phyloP scores from a whole-genome alignment of 2,888 invertebrate genomes.

The Philopedon plagiatum region DNA sequence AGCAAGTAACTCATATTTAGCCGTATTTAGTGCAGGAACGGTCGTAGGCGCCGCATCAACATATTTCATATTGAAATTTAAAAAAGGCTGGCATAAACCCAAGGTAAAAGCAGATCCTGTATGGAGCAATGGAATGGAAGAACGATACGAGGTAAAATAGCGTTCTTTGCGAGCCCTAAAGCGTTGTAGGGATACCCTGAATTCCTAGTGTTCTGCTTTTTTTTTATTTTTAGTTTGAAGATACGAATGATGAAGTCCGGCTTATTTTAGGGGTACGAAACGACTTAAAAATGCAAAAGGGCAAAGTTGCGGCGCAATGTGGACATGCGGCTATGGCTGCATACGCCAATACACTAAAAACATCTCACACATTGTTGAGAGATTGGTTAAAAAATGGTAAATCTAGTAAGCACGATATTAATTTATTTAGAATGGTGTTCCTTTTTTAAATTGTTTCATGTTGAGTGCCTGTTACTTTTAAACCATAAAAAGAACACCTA shows the following conservation, averaged over 20 bases:
- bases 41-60: slow-evolving; percentile 62
- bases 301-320: slow-evolving; percentile 95
- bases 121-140: slow-evolving; percentile 62
- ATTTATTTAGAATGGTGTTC: neutral
- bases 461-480: too few relatives aligned
- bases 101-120: slow-evolving; percentile 49
- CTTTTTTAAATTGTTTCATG: too few relatives aligned
- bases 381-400: slow-evolving; percentile 70
- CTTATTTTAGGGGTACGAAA: slow-evolving; percentile 89
- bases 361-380: slow-evolving; percentile 74
- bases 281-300: slow-evolving; percentile 95
- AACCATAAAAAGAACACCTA: too few relatives aligned
- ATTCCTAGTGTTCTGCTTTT: neutral
- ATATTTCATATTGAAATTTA: slow-evolving; percentile 59
- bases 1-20: slow-evolving; percentile 60
- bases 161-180: slow-evolving; percentile 70
- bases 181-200: neutral
- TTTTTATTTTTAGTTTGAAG: slow-evolving; percentile 59
- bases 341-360: slow-evolving; percentile 78
- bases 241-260: slow-evolving; percentile 76
- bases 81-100: slow-evolving; percentile 42
- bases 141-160: slow-evolving; percentile 64
- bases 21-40: slow-evolving; percentile 63
- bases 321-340: slow-evolving; percentile 94
- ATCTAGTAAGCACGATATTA: slow-evolving; percentile 24